Base-by-base conservation (phyloP, 2,113 vertebrate genomes). In the Carassius gibelio region DNA sequence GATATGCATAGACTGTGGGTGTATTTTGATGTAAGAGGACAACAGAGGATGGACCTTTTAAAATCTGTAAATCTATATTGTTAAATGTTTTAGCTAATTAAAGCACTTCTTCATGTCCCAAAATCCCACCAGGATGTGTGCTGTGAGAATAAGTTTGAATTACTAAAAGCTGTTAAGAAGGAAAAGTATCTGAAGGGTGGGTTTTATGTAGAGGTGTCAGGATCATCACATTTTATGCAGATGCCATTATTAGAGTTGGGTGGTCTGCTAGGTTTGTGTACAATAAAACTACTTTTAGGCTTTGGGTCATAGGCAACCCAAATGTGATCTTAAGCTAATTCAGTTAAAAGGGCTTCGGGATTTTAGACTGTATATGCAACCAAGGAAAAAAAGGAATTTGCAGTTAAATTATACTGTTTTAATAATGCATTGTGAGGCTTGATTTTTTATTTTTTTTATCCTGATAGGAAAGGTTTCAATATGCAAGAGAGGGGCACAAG, bases 261-360 rank as follows among this genome's bases (percentile, higher is more conserved):
- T 87, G 86, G 86, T 87, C 86, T 87, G 21, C 14, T 11, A 74
- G 48, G 11, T 78, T 78, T 52, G 55, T 83, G 71, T 59, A 7
- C 26, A 77, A 10, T 77, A 34, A 77, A 83, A 1, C 21, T 34
- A n/a, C 62, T 8, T 17, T 26, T 34, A 45, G 69, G n/a, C 30
- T 52, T 52, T 15, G 50, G 15, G 50, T 52, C 50, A 15, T 50
- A 11, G 50, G 50, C 50, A 52, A 14, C 52, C 15, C 52, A 55
- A 14, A 55, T 55, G 74, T 61, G 81, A 77, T 17, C 36, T 15
- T 34, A 75, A 50, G 45, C 1, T 19, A 36, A 19, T 72, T 42
- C 68, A 42, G 17, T 42, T 21, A 71, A 38, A 71, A 68, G 66
- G 30, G 26, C 30, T 36, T 36, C 26, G 4, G 23, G 30, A 30